These are phyloP conservation scores for Lamprotornis superbus DNA, from an alignment of 2,113 vertebrate species.

Conservation along the genomic window DNA sequence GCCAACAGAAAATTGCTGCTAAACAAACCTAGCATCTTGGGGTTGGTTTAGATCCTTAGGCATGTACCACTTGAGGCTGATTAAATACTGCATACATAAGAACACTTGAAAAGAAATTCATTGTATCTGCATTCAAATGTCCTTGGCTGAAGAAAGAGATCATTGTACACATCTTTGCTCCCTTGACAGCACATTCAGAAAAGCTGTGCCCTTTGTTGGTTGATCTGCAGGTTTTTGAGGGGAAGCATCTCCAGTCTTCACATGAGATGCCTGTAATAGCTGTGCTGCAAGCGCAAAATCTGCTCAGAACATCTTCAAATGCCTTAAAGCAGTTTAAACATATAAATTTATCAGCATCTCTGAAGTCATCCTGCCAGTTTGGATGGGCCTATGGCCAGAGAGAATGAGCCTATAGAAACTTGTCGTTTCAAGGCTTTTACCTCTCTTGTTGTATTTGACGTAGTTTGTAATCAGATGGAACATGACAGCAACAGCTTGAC, in stretches of 20 bases:
- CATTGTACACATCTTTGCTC: not conserved
- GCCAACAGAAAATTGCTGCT: not conserved
- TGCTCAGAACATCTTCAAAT: not conserved
- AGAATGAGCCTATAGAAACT: not conserved
- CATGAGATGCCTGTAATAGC: not conserved
- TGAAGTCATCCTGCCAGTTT: not conserved
- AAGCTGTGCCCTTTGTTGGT: not conserved
- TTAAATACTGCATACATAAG: not conserved
- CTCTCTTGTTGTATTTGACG: not conserved
- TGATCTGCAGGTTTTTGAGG: not conserved
- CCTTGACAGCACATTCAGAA: not conserved
- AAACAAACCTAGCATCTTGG: not conserved
- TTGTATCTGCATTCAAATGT: not conserved
- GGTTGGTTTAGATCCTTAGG: not conserved
- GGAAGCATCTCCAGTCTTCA: not conserved
- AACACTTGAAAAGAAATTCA: not conserved
- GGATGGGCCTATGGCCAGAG: not conserved
- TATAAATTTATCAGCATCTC: not conserved
- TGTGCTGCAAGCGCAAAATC: not conserved
- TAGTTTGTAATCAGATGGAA: slow-evolving; percentile 43
- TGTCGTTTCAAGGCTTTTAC: not conserved
- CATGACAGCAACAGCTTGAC: slow-evolving; percentile 43
- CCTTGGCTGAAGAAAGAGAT: not conserved
- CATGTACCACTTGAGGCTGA: not conserved
- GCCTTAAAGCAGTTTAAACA: not conserved